Evolutionary conservation across 2,797 vertebrate genomes (phyloP), one percentile per base, ranked within the genome.

Genomic region (Decapterus maruadsi): DNA sequence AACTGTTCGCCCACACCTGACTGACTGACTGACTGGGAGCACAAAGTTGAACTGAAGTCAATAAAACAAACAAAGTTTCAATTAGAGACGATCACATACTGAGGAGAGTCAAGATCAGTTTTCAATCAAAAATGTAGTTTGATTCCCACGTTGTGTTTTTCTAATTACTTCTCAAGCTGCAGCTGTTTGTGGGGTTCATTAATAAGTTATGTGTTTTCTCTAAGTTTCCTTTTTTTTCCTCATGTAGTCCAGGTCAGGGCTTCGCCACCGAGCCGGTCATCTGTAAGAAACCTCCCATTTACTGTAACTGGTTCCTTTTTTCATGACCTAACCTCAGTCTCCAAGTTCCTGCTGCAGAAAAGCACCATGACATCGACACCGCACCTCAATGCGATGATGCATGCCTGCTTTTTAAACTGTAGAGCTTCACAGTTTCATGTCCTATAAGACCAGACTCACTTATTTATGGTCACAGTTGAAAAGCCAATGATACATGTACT

Each of bases 281-380:
- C 13, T 43, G 20, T 51, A 31, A 19, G 46, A 16, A 8, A 26
- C 14, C 34, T 50, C 42, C 38, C 10, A 6, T 29, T 19, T 9
- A 51, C 48, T 59, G 6, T 45, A 13, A 55, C 20, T 57, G 31
- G 61, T 56, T 64, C 71, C 42, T 29, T 57, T 78, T 72, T 65
- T 46, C 4, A 26, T 68, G 45, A 46, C 8, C 34, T 43, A 62
- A 74, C 16, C 43, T 53, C 45, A 46, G 16, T 8, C 45, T 46
- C 14, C 3, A 26, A 26, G 29, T 34, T 34, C 9, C 16, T 31
- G 54, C 29, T 31, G 7, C 54, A 17, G 4, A 56, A 14, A 54
- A 26, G 4, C 3, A 29, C 51, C 14, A 2, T 7, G 2, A 1
- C 1, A 4, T 14, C 13, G 16, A 29, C 22, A 54, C 11, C 51